phyloP scores from a whole-genome alignment of 2,888 invertebrate genomes.

The Drosophila austrosaltans region DNA sequence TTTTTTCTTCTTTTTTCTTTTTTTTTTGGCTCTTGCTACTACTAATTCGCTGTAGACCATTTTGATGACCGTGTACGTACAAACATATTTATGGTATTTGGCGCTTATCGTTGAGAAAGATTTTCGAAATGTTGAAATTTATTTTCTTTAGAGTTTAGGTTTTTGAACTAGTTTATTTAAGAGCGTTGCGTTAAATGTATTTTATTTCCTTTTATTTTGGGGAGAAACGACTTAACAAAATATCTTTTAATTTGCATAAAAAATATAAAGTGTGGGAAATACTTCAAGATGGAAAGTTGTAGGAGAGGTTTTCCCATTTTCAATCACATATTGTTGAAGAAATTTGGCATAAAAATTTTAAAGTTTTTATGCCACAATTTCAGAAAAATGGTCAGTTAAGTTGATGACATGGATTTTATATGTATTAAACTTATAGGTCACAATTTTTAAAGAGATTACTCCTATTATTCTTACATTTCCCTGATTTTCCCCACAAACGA shows the following conservation, averaged over 20 bases:
- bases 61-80: slow-evolving; percentile 17
- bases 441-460: too few relatives aligned
- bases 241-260: slow-evolving; percentile 60
- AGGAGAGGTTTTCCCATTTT: not conserved
- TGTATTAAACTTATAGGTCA: too few relatives aligned
- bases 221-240: slow-evolving; percentile 47
- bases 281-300: not conserved
- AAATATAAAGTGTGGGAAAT: slow-evolving; percentile 15
- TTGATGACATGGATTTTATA: too few relatives aligned
- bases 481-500: too few relatives aligned
- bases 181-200: slow-evolving; percentile 41
- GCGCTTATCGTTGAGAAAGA: slow-evolving; percentile 38
- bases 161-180: slow-evolving; percentile 51
- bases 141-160: slow-evolving; percentile 24
- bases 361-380: too few relatives aligned
- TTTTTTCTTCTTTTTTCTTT: too few relatives aligned
- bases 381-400: too few relatives aligned
- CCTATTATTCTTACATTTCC: too few relatives aligned
- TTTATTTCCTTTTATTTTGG: not conserved
- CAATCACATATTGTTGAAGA: too few relatives aligned
- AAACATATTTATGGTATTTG: slow-evolving; percentile 45
- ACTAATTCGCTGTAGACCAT: slow-evolving; percentile 57
- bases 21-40: slow-evolving; percentile 25
- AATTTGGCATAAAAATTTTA: too few relatives aligned
- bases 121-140: slow-evolving; percentile 21